Base-by-base conservation (phyloP, 2,797 vertebrate species). In the Cichlasoma orientale region DNA sequence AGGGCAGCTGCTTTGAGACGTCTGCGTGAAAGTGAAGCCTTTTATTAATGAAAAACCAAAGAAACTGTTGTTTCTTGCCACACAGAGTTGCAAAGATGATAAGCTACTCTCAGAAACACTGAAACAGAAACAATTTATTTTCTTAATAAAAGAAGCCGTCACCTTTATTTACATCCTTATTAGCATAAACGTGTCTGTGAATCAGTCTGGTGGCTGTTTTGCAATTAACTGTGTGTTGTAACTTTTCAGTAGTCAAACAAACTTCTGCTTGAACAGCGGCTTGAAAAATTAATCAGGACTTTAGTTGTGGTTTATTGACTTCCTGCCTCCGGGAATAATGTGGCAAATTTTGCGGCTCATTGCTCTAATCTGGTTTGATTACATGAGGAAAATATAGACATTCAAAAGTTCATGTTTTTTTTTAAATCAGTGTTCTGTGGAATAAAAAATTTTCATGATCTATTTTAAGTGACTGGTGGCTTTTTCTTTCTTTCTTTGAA, bases 11-110 rank as follows among this genome's bases (percentile, higher is more conserved):
- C 91, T 90, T 73, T 88, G 90, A 88, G 74, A 63, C 53, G 56
- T 75, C 12, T 44, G 77, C 72, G 47, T 80, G 71, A 80, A 61
- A 71, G 78, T 13, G 80, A 79, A 74, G 18, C 38, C 23, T 80
- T 88, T 79, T 82, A 77, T 84, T 87, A 85, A 87, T 80, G 55
- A 75, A 87, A 85, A 82, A 74, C 50, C 56, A 76, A 59, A 74
- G 7, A 9, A 6, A 8, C 25, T 21, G 38, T 50, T 27, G 61
- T 74, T 75, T 21, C 27, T 52, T 71, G 19, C 23, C 38, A 44
- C 53, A 56, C 55, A 58, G 68, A 29, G 2, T 47, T 18, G 38
- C 58, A 55, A 33, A 75, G 58, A 75, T 55, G 19, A 63, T 18
- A 33, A 53, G 57, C 63, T 2, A 14, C 71, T 77, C 19, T 61